Conservation (phyloP, 2,113 vertebrate genomes). For the Amblyornis subalaris region DNA sequence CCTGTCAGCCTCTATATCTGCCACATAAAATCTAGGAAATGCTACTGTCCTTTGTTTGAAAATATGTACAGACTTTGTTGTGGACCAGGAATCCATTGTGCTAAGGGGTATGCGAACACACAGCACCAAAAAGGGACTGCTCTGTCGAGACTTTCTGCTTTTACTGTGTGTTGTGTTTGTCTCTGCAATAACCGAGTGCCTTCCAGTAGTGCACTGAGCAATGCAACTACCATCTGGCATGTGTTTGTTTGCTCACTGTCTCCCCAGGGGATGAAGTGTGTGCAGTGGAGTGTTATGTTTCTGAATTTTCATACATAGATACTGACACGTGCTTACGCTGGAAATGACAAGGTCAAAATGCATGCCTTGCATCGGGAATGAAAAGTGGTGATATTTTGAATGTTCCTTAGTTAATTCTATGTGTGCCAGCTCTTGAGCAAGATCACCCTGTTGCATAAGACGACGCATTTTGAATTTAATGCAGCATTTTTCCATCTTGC, state of each 20-base stretch:
- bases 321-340: not conserved
- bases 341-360: slow-evolving; percentile 46
- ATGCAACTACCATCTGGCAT: slow-evolving; percentile 43
- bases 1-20: not conserved
- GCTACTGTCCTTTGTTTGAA: not conserved
- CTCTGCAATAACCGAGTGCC: not conserved
- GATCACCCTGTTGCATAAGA: not conserved
- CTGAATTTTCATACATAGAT: slow-evolving; percentile 22
- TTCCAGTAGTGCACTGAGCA: slow-evolving; percentile 42
- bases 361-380: not conserved
- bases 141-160: not conserved
- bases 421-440: not conserved
- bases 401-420: not conserved
- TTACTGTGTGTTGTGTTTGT: not conserved
- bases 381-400: not conserved
- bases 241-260: not conserved
- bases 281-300: slow-evolving; percentile 41
- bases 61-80: not conserved
- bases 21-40: not conserved
- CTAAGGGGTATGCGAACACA: rapidly evolving
- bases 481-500: not conserved
- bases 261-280: not conserved
- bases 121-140: not conserved
- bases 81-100: not conserved
- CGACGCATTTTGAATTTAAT: not conserved